Evolutionary conservation across 1,140 invertebrate genomes (phyloP).

Genomic region (Neelides sp.): DNA sequence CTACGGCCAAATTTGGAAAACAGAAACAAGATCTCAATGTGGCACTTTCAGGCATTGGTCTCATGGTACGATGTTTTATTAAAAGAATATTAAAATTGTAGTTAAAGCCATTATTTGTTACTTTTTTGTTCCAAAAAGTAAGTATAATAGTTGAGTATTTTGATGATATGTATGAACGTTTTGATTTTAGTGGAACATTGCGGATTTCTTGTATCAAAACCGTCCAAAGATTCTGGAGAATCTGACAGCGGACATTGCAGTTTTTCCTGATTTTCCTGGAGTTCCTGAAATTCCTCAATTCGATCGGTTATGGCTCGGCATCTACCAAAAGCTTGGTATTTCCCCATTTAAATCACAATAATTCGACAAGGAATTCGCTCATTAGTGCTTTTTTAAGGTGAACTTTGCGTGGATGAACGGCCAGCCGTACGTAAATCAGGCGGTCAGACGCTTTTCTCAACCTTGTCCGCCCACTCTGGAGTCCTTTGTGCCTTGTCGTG

Average conservation of each 20-base stretch:
- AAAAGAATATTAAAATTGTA: constrained; percentile 5
- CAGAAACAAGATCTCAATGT: constrained; percentile 97
- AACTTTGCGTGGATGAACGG: constrained; percentile 85
- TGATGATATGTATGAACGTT: constrained; percentile 16
- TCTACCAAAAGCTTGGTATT: constrained; percentile 68
- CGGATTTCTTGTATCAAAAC: constrained; percentile 92
- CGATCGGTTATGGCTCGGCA: constrained; percentile 89
- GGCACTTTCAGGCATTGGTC: constrained; percentile 89
- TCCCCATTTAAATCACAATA: neutral
- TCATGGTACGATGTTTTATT: constrained; percentile 56
- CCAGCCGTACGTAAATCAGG: constrained; percentile 96
- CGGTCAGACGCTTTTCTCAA: constrained; percentile 94
- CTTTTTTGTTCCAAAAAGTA: neutral
- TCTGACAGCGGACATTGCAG: constrained; percentile 27
- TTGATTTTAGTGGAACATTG: constrained; percentile 79
- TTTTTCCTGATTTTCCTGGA: constrained; percentile 69
- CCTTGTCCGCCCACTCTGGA: constrained; percentile 85
- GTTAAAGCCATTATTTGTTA: neutral
- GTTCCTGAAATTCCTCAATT: constrained; percentile 74
- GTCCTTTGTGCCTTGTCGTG: constrained; percentile 75
- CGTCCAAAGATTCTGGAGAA: constrained; percentile 69
- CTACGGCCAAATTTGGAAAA: constrained; percentile 87
- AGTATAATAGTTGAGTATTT: neutral
- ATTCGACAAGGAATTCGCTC: constrained; percentile 1
- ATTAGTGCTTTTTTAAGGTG: constrained; percentile 42